phyloP scores from a whole-genome alignment of 2,797 vertebrate species.

The Onychomys arenicola region DNA sequence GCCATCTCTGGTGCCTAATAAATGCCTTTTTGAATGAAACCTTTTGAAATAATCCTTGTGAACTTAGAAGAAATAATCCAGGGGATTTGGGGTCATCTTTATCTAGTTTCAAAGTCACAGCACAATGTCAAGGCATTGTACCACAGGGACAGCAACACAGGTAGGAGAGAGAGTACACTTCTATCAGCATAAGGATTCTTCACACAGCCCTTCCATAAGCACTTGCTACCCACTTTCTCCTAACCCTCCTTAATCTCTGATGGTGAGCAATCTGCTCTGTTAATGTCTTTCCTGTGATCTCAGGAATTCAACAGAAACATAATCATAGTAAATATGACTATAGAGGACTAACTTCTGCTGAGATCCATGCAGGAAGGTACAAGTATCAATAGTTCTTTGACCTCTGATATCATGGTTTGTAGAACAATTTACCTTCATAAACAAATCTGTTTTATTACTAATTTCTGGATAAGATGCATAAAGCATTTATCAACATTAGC shows the following conservation, averaged over 20 bases:
- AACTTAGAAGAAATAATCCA: neutral
- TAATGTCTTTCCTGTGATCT: conserved; percentile 11
- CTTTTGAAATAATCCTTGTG: neutral
- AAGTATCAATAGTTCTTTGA: neutral
- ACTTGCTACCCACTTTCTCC: no score
- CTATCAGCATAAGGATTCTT: neutral
- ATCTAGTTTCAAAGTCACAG: neutral
- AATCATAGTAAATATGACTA: neutral
- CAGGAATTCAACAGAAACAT: neutral
- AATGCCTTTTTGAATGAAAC: neutral
- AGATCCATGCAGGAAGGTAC: neutral
- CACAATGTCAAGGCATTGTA: neutral
- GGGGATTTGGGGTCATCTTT: neutral
- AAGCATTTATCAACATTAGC: neutral
- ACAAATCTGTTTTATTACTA: neutral
- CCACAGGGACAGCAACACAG: neutral
- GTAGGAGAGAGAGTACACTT: no score
- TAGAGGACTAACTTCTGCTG: neutral
- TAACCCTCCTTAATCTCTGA: no score
- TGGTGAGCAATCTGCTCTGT: neutral
- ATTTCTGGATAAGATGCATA: neutral
- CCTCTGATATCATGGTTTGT: neutral
- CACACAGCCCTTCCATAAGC: neutral
- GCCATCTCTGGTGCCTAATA: neutral
- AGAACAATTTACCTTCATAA: neutral